Evolutionary conservation across 2,797 vertebrate genomes (phyloP).

Genomic region (Pseudochirops corinnae): DNA sequence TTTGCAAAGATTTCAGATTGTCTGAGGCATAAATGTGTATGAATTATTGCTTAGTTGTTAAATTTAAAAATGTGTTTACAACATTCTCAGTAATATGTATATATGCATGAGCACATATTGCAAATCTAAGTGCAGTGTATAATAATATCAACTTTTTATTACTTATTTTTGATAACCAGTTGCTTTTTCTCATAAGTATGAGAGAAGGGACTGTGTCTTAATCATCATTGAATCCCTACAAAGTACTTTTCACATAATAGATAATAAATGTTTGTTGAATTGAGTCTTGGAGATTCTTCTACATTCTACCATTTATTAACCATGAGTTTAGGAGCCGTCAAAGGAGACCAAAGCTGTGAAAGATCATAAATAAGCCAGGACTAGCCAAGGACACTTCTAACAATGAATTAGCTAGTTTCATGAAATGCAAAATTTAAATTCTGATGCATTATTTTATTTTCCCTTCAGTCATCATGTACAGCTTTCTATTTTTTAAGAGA

Average conservation of each 20-base stretch:
- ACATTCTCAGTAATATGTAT: neutral
- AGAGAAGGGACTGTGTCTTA: neutral
- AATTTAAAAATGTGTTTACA: neutral
- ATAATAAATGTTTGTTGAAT: neutral
- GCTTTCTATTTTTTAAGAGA: neutral
- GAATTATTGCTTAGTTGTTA: neutral
- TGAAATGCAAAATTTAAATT: neutral
- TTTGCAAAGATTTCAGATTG: neutral
- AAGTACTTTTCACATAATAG: neutral
- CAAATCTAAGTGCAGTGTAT: neutral
- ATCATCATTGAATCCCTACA: neutral
- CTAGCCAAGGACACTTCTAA: neutral
- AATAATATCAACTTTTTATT: conserved; percentile 4
- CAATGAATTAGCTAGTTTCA: neutral
- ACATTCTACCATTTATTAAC: neutral
- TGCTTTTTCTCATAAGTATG: neutral
- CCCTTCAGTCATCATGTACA: neutral
- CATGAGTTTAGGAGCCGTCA: neutral
- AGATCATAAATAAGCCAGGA: neutral
- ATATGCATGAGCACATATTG: neutral
- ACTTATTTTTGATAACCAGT: neutral
- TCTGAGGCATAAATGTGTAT: neutral
- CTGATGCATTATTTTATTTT: neutral
- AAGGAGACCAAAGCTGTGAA: neutral
- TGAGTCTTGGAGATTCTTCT: neutral